Percentiles rank a stretch among this genome's conserved stretches.
Conservation (phyloP, 1,140 invertebrate genomes). For the Drosophila eugracilis region DNA sequence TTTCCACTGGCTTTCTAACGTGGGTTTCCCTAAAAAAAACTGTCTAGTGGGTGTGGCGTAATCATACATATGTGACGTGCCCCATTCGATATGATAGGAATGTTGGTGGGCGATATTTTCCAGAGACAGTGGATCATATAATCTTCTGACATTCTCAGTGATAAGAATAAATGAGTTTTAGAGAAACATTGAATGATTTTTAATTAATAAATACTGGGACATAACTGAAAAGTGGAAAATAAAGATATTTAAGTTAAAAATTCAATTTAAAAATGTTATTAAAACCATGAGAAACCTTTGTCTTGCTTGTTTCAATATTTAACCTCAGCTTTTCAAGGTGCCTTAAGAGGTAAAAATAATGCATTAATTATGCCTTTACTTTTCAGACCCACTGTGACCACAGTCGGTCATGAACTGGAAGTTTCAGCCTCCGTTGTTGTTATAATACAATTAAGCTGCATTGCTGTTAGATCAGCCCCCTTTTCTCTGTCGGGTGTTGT, state of each 20-base stretch:
- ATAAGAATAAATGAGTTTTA: neutral
- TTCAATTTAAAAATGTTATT: neutral
- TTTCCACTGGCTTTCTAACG: constrained; percentile 47
- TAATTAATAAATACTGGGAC: too few species aligned
- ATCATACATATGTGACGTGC: neutral
- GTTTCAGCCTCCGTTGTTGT: constrained; percentile 2
- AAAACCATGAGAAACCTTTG: neutral
- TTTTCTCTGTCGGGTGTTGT: constrained; percentile 30
- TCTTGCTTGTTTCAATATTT: neutral
- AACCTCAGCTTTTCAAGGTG: neutral
- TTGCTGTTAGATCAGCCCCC: constrained; percentile 17
- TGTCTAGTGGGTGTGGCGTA: constrained; percentile 35
- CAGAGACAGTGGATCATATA: neutral
- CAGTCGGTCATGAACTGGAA: constrained; percentile 16
- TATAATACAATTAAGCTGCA: constrained; percentile 31
- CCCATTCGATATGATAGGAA: constrained; percentile 7
- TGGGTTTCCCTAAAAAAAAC: constrained; percentile 29
- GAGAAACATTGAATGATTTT: too few species aligned
- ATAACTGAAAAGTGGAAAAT: neutral
- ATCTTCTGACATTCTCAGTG: neutral
- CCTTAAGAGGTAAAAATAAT: neutral
- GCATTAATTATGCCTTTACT: neutral
- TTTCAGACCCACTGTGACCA: neutral
- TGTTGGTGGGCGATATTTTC: constrained; percentile 21
- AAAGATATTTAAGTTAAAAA: neutral